Evolutionary conservation across 2,888 invertebrate species (phyloP).

Genomic region (Synergus gifuensis): DNA sequence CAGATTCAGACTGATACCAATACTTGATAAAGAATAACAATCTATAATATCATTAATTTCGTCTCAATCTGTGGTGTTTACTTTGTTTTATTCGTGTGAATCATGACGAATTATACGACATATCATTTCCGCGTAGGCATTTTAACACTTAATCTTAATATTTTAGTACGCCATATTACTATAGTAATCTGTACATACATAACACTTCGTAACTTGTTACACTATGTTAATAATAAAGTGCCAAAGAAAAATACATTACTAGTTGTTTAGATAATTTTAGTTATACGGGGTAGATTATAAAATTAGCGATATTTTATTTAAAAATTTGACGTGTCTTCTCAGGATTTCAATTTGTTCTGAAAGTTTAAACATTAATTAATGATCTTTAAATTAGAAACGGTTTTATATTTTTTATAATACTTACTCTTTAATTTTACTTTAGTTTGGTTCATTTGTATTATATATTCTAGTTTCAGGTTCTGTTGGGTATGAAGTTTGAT

Average conservation of each 20-base stretch:
- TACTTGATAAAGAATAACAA: background rate
- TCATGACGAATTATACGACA: constrained; percentile 42
- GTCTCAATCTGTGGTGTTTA: background rate
- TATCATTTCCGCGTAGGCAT: constrained; percentile 62
- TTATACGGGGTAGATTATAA: background rate
- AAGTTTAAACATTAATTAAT: background rate
- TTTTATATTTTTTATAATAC: background rate
- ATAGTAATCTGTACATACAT: constrained; percentile 71
- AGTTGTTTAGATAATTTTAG: background rate
- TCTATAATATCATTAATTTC: constrained; percentile 2
- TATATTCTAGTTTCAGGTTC: background rate
- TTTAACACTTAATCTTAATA: constrained; percentile 57
- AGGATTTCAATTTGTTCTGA: background rate
- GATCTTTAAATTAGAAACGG: background rate
- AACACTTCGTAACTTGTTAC: constrained; percentile 66
- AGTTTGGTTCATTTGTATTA: constrained; percentile 12
- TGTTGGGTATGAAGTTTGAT: background rate
- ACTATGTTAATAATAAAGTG: constrained; percentile 70
- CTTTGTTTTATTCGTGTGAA: background rate
- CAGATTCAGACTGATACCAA: background rate
- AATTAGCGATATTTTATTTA: background rate
- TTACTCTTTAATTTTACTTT: background rate
- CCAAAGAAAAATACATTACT: constrained; percentile 70
- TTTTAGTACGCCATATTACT: constrained; percentile 71
- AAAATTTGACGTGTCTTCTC: background rate